Conservation (phyloP, 1,140 invertebrate genomes). For the Sipha flava region DNA sequence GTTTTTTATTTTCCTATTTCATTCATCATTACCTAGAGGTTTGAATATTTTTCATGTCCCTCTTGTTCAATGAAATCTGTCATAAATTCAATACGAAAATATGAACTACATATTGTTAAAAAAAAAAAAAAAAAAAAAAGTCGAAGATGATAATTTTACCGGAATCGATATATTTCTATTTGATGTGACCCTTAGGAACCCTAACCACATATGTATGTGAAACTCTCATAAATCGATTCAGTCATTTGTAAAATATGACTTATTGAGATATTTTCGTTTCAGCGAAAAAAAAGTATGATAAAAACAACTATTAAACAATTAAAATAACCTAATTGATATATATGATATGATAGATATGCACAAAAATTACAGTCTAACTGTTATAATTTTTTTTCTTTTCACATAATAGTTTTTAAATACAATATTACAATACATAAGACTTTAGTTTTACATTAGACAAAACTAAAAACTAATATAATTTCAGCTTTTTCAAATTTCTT, state of each 20-base stretch:
- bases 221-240: neutral
- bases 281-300: neutral
- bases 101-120: neutral
- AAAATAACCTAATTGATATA: no score
- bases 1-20: neutral
- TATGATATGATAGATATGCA: no score
- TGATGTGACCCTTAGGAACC: neutral
- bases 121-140: neutral
- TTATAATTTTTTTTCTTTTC: no score
- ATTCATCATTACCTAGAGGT: neutral
- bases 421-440: no score
- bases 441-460: no score
- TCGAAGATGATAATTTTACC: neutral
- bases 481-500: no score
- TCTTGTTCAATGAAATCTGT: neutral
- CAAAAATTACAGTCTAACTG: no score
- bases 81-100: neutral
- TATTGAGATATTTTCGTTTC: neutral
- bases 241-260: neutral
- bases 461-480: no score
- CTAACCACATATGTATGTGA: neutral
- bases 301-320: no score
- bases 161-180: neutral
- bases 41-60: neutral
- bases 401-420: no score